Conservation (phyloP, 1,140 invertebrate genomes). For the Holotrichia oblita region DNA sequence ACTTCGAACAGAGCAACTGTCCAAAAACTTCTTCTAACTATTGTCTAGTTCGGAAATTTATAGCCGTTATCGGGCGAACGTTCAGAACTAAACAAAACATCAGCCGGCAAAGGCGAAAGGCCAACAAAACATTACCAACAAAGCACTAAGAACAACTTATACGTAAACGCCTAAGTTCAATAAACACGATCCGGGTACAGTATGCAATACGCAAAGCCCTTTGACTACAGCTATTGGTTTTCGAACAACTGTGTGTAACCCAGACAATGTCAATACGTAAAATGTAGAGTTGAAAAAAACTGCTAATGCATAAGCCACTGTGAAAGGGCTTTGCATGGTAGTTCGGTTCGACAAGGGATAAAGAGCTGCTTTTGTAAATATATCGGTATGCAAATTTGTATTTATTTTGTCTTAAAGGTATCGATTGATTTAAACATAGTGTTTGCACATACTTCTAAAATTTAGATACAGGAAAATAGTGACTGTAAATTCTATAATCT, state of each 20-base stretch:
- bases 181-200: conserved; percentile 1
- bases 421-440: not conserved
- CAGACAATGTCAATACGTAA: conserved; percentile 6
- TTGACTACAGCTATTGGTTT: not conserved
- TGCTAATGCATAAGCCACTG: not conserved
- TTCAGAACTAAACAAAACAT: not conserved
- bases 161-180: conserved; percentile 16
- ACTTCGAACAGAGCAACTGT: not conserved
- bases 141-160: not conserved
- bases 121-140: not conserved
- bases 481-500: too few relatives aligned
- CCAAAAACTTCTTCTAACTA: not conserved
- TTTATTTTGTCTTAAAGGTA: not conserved
- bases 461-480: too few relatives aligned
- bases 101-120: not conserved
- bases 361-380: not conserved
- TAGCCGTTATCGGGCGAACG: not conserved
- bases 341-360: not conserved
- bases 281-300: not conserved
- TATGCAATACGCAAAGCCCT: not conserved
- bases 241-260: not conserved
- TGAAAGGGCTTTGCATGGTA: not conserved
- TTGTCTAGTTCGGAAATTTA: not conserved
- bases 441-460: not conserved
- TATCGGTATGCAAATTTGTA: not conserved